Evolutionary conservation across 2,888 invertebrate genomes (phyloP).

Genomic region (Gortyna flavago): DNA sequence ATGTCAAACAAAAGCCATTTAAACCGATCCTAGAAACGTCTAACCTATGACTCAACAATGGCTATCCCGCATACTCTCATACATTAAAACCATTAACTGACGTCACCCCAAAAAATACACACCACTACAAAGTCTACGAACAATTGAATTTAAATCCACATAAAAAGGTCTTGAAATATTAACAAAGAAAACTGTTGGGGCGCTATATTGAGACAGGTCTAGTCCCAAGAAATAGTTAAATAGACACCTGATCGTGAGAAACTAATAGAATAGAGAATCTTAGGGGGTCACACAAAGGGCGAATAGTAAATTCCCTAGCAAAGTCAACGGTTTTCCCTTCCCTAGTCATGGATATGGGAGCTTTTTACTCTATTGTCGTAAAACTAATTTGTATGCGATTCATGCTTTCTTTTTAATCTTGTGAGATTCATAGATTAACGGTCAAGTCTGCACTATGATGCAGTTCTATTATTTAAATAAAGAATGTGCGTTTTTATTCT

Average conservation of each 20-base stretch:
- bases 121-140: constrained; percentile 58
- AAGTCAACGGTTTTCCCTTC: constrained; percentile 61
- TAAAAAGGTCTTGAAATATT: constrained; percentile 71
- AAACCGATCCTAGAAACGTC: constrained; percentile 53
- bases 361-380: constrained; percentile 62
- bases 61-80: constrained; percentile 55
- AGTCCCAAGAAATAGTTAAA: constrained; percentile 74
- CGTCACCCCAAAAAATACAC: constrained; percentile 62
- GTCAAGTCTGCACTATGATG: constrained; percentile 53
- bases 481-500: constrained; percentile 26
- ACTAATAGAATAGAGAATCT: constrained; percentile 69
- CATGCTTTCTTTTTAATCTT: constrained; percentile 56
- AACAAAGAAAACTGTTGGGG: constrained; percentile 80
- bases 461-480: constrained; percentile 48
- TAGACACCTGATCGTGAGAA: constrained; percentile 86
- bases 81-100: constrained; percentile 50
- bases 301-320: constrained; percentile 67
- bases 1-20: constrained; percentile 53
- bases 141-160: constrained; percentile 67
- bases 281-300: constrained; percentile 64
- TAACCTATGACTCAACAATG: constrained; percentile 44
- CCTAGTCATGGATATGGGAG: constrained; percentile 56
- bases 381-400: constrained; percentile 71
- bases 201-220: constrained; percentile 79
- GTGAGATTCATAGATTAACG: constrained; percentile 68